These are phyloP conservation scores for Loripinus fragilis DNA, from an alignment of 2,888 invertebrate genomes.

Conservation along the genomic window DNA sequence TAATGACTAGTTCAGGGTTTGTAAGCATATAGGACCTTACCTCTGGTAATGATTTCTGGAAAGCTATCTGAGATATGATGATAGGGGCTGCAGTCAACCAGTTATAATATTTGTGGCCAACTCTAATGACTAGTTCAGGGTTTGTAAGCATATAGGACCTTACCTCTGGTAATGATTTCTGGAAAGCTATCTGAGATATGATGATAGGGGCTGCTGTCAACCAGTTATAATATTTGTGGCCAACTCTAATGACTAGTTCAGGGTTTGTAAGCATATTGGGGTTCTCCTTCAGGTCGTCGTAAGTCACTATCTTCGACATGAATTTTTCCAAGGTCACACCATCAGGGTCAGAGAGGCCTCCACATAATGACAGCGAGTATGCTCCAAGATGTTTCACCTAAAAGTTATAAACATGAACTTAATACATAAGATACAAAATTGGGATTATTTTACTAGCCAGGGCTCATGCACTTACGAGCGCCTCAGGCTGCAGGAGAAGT, in stretches of 20 bases:
- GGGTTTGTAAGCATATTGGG: slow-evolving; percentile 90
- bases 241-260: slow-evolving; percentile 93
- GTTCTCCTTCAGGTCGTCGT: slow-evolving; percentile 87
- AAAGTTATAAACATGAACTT: no score
- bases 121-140: slow-evolving; percentile 92
- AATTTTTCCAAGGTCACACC: slow-evolving; percentile 87
- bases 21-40: no score
- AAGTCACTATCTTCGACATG: slow-evolving; percentile 86
- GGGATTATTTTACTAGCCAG: no score
- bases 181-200: slow-evolving; percentile 93
- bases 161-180: slow-evolving; percentile 90
- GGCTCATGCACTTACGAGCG: no score
- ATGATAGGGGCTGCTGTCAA: slow-evolving; percentile 95
- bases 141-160: slow-evolving; percentile 85
- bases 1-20: no score
- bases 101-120: slow-evolving; percentile 93
- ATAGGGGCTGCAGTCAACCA: slow-evolving; percentile 96
- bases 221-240: slow-evolving; percentile 95
- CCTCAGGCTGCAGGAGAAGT: no score
- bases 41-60: slow-evolving; percentile 91
- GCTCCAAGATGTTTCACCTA: slow-evolving; percentile 82
- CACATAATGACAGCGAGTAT: slow-evolving; percentile 91
- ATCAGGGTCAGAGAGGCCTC: slow-evolving; percentile 85
- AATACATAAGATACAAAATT: no score
- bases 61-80: slow-evolving; percentile 93